These are phyloP conservation scores for Poecilia picta DNA, from an alignment of 2,797 vertebrate species.

Conservation along the genomic window DNA sequence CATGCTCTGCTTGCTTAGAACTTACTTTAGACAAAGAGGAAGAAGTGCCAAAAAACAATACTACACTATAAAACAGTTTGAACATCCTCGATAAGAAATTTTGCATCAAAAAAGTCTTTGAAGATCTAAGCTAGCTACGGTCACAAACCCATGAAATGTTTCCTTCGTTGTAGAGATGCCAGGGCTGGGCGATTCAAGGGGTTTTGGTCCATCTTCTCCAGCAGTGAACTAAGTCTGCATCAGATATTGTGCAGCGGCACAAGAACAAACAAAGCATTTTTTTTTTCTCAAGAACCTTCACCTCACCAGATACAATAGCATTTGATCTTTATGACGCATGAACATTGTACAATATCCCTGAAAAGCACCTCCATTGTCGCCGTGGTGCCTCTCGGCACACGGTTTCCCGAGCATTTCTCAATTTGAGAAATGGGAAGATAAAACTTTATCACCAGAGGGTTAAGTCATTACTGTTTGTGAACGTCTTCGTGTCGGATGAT, in stretches of 20 bases:
- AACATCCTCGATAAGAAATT: slow-evolving; percentile 66
- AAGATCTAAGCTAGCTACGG: slow-evolving; percentile 54
- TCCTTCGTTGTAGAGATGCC: slow-evolving; percentile 78
- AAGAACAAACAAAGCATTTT: slow-evolving; percentile 55
- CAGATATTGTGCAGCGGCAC: slow-evolving; percentile 60
- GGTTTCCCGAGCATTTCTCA: slow-evolving; percentile 53
- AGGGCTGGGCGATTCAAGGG: slow-evolving; percentile 84
- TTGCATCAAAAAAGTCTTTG: slow-evolving; percentile 43
- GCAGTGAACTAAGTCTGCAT: slow-evolving; percentile 67
- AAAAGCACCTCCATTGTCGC: slow-evolving; percentile 53
- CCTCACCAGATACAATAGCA: slow-evolving; percentile 49
- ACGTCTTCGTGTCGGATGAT: slow-evolving; percentile 96
- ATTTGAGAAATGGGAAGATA: slow-evolving; percentile 58
- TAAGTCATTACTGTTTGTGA: slow-evolving; percentile 84
- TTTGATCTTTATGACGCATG: neutral
- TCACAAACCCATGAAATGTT: slow-evolving; percentile 85
- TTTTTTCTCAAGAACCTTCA: slow-evolving; percentile 51
- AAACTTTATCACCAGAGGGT: slow-evolving; percentile 9
- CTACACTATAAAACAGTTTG: slow-evolving; percentile 72
- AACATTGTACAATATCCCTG: slow-evolving; percentile 70
- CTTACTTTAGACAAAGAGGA: slow-evolving; percentile 61
- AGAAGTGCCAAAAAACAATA: slow-evolving; percentile 54
- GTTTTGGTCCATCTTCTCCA: slow-evolving; percentile 86
- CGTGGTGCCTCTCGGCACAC: slow-evolving; percentile 34
- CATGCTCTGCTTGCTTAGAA: slow-evolving; percentile 35